Base-by-base conservation (phyloP, 2,113 vertebrate genomes). In the Cottus gobio region DNA sequence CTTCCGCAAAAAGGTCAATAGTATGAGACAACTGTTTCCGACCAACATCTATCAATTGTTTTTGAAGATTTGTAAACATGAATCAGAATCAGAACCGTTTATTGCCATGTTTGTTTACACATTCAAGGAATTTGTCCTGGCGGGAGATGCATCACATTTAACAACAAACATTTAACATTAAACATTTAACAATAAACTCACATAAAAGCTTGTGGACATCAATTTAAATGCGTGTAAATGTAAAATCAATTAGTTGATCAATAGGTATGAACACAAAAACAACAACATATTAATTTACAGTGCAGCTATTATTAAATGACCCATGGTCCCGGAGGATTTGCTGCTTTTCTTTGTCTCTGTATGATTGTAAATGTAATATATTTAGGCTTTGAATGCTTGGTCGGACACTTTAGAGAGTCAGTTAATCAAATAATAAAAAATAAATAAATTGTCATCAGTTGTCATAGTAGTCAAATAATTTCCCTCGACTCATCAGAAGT, bases 11-110 rank as follows among this genome's bases (percentile, higher is more conserved):
- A 11, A 28, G 34, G 30, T 16, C 5, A 46, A n/a, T 13, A 10
- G 65, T 68, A 37, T 58, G 46, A 74, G 58, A 74, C 50, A 65
- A 28, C 22, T 37, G 74, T 50, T 58, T 68, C 11, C 28, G 24
- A 30, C 16, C 22, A 13, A 56, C 10, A 12, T 34, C 36, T 18
- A 56, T 5, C 11, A 63, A n/a, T 5, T 34, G 44, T 52, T 34
- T 13, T 37, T 61, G 13, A 16, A 58, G 28, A 58, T 58, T 16
- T 11, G 42, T 36, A 20, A 11, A n/a, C n/a, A n/a, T n/a, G n/a
- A n/a, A n/a, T n/a, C n/a, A n/a, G n/a, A n/a, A n/a, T n/a, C n/a
- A n/a, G n/a, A n/a, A n/a, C n/a, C n/a, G n/a, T n/a, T n/a, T n/a
- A n/a, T n/a, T n/a, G n/a, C n/a, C n/a, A n/a, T n/a, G n/a, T n/a